A percentile compares a stretch with the other conserved stretches of the same genome.
Evolutionary conservation across 2,888 invertebrate genomes (phyloP).

Genomic region (Nemapogon koenigi): DNA sequence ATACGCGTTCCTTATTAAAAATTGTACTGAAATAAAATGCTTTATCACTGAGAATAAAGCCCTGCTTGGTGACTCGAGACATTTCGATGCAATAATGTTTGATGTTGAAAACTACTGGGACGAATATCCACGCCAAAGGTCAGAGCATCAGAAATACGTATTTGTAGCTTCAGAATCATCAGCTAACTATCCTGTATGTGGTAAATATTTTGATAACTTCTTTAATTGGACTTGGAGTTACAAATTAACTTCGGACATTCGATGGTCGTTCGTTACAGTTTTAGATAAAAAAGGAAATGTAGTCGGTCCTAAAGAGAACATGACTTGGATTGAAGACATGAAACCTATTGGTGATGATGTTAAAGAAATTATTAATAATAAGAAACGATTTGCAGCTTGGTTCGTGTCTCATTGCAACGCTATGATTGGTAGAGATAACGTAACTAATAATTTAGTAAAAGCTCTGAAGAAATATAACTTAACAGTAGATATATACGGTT

Average conservation of each 20-base stretch:
- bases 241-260: conserved; percentile 37
- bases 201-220: conserved; percentile 26
- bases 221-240: conserved; percentile 47
- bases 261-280: conserved; percentile 29
- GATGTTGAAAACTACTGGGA: conserved; percentile 48
- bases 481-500: conserved; percentile 37
- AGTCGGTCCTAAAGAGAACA: conserved; percentile 38
- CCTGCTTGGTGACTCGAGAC: conserved; percentile 30
- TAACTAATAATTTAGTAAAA: conserved; percentile 21
- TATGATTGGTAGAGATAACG: conserved; percentile 21
- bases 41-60: conserved; percentile 35
- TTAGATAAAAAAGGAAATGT: conserved; percentile 26
- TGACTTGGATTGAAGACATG: conserved; percentile 32
- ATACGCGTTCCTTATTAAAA: conserved; percentile 26
- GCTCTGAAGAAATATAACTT: conserved; percentile 27
- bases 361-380: conserved; percentile 24
- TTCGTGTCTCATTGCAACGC: conserved; percentile 37
- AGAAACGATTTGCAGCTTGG: conserved; percentile 43
- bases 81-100: conserved; percentile 58
- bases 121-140: conserved; percentile 27
- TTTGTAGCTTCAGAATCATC: conserved; percentile 42
- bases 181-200: conserved; percentile 30
- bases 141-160: conserved; percentile 48
- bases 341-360: conserved; percentile 23
- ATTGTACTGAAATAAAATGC: conserved; percentile 49